phyloP scores from a whole-genome alignment of 2,113 vertebrate species.

The Psammodynastes pulverulentus region DNA sequence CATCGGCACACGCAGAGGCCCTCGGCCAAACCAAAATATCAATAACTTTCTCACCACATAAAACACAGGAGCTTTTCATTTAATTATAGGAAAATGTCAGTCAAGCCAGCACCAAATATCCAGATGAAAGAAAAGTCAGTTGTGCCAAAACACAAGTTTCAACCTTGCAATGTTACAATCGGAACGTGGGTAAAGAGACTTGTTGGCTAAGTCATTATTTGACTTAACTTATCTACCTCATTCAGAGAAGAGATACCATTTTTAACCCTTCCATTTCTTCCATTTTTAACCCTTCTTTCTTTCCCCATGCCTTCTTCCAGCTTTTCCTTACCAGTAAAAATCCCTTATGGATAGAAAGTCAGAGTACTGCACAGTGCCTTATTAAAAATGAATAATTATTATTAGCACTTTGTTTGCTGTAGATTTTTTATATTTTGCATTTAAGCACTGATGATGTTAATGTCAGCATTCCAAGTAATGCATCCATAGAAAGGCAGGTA shows the following conservation, averaged over 20 bases:
- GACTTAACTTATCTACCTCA: neutral
- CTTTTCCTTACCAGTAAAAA: neutral
- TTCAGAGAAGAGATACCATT: neutral
- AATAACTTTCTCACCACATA: slow-evolving; percentile 1
- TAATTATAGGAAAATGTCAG: slow-evolving; percentile 6
- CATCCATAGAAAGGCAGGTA: too few species aligned
- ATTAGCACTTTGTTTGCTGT: neutral
- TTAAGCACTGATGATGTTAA: neutral
- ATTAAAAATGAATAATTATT: neutral
- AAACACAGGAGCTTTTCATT: neutral
- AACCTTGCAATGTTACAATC: neutral
- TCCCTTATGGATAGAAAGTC: neutral
- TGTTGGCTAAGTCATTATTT: neutral
- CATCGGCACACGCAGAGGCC: neutral
- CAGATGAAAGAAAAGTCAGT: neutral
- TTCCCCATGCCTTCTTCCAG: neutral
- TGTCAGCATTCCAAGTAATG: too few species aligned
- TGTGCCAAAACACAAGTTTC: neutral
- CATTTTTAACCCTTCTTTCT: neutral
- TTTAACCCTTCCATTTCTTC: neutral
- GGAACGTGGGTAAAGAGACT: neutral
- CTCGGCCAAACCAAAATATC: slow-evolving; percentile 11
- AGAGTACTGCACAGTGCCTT: neutral
- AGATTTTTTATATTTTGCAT: neutral
- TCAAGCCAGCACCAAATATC: neutral